Evolutionary conservation across 1,140 invertebrate species (phyloP), one percentile per base, ranked within the genome.

Genomic region (Pantala flavescens): DNA sequence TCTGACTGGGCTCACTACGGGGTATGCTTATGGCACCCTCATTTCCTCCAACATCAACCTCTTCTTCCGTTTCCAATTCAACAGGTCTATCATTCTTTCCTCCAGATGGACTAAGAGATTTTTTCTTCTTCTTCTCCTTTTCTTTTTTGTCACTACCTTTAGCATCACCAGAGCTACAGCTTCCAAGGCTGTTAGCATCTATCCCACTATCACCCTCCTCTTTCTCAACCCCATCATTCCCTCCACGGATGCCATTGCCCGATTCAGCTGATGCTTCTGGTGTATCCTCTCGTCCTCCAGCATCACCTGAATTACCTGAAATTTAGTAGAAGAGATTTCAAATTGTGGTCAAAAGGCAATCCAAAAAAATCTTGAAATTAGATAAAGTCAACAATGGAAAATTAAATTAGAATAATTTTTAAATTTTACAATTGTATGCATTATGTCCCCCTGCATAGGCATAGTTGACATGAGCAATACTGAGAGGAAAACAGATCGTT

Each of bases 131-230:
- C 81, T 92, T 92, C 81, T 93, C 93, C 76, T 93, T 91, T 79
- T 91, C 92, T 73, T 86, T 86, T 77, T 87, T 88, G 70, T 85
- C 84, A 74, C 85, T 85, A 0, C 86, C 83, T 77, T 90, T 89
- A 0, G 85, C 88, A 78, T 93, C 91, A 73, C 89, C 91, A 74
- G 90, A 92, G 55, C 90, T 92, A 81, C 91, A 94, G 72, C 92
- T 94, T 0, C 92, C 93, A 84, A 91, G 85, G 78, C 91, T 92
- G 82, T 93, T 93, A 28, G 91, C 90, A 84, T 94, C 93, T 76
- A 94, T 93, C 75, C 93, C 93, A 78, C 92, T 93, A 82, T 95
- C 91, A 70, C 91, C 91, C 81, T 94, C 92, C 79, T 94, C 92
- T 78, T 91, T 90, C 77, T 90, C 88, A 23, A 78, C 75, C 19